phyloP scores from a whole-genome alignment of 2,888 invertebrate species.

The Hyposoter dolosus region DNA sequence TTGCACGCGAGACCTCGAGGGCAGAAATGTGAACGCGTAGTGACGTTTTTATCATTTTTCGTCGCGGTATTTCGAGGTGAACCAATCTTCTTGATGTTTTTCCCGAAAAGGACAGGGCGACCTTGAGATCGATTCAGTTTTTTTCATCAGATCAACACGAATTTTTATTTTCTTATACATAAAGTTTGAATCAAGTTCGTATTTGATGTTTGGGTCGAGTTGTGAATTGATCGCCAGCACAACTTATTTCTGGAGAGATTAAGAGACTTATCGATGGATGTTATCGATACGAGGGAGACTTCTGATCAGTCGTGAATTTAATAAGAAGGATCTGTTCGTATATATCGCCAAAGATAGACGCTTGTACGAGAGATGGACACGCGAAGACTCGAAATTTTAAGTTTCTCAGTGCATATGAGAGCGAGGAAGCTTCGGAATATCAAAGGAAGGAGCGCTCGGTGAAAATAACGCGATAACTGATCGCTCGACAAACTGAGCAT shows the following conservation, averaged over 20 bases:
- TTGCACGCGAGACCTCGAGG: neutral
- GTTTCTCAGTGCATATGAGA: neutral
- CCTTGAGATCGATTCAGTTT: neutral
- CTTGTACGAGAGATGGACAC: slow-evolving; percentile 16
- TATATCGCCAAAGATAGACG: slow-evolving; percentile 36
- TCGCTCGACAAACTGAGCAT: slow-evolving; percentile 60
- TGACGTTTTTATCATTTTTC: neutral
- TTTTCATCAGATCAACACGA: neutral
- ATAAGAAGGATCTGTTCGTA: slow-evolving; percentile 31
- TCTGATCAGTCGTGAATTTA: slow-evolving; percentile 7
- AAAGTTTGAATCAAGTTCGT: neutral
- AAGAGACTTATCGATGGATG: slow-evolving; percentile 20
- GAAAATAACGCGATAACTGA: slow-evolving; percentile 63
- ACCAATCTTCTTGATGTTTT: neutral
- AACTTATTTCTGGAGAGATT: neutral
- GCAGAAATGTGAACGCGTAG: neutral
- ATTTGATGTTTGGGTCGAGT: neutral
- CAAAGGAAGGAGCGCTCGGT: slow-evolving; percentile 27
- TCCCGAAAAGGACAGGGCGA: neutral
- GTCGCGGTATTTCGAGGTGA: too few species aligned
- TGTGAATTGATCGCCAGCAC: neutral
- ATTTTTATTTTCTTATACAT: too few species aligned
- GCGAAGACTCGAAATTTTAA: slow-evolving; percentile 17
- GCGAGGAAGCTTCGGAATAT: slow-evolving; percentile 3
- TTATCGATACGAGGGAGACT: neutral